These are phyloP conservation scores for Melolontha melolontha DNA, from an alignment of 2,888 invertebrate species.

Conservation along the genomic window DNA sequence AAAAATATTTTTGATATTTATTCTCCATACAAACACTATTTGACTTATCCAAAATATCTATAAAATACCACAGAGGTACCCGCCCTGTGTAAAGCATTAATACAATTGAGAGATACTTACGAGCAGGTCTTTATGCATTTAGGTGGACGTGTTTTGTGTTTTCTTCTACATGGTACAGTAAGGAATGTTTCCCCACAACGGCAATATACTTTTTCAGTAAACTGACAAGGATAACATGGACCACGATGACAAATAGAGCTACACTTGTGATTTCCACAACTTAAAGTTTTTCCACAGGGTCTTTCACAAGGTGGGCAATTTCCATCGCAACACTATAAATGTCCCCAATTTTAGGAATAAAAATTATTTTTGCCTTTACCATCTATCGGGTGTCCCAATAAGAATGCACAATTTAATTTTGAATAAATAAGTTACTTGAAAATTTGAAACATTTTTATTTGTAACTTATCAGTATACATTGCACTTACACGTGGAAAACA, in stretches of 20 bases:
- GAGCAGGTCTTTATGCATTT: conserved; percentile 80
- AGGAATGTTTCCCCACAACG: conserved; percentile 83
- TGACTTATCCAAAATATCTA: too few species aligned
- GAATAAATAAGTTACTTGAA: too few species aligned
- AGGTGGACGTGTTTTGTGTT: conserved; percentile 81
- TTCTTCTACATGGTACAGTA: conserved; percentile 88
- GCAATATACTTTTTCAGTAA: conserved; percentile 80
- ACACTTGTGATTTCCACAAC: conserved; percentile 91
- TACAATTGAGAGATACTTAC: conserved; percentile 62
- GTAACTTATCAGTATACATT: too few species aligned
- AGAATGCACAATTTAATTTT: too few species aligned
- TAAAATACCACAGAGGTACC: too few species aligned
- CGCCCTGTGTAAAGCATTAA: too few species aligned
- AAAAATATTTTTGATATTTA: background rate
- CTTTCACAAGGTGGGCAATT: conserved; percentile 88
- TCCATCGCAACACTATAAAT: conserved; percentile 82
- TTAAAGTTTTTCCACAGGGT: conserved; percentile 83
- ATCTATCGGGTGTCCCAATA: too few species aligned
- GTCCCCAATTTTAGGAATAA: too few species aligned
- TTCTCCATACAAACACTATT: too few species aligned
- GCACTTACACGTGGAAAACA: too few species aligned
- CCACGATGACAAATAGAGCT: conserved; percentile 83
- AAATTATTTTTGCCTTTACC: too few species aligned
- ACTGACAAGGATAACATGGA: conserved; percentile 86
- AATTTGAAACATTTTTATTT: too few species aligned